Conservation (phyloP, 2,113 vertebrate genomes). For the Micromys minutus region DNA sequence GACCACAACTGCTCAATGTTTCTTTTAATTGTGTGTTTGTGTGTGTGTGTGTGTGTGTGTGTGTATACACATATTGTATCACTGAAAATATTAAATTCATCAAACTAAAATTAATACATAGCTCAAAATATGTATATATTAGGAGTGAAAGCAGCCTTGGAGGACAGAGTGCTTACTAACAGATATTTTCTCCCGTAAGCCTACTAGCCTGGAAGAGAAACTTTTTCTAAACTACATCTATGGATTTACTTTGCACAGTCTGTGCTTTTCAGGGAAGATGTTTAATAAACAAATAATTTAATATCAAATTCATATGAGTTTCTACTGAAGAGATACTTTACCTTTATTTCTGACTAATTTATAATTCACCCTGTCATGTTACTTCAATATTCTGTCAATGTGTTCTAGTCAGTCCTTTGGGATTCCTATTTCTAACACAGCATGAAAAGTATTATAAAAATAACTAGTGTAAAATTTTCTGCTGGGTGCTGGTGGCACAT, state of each 20-base stretch:
- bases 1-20: neutral
- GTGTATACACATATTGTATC: neutral
- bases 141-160: neutral
- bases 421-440: neutral
- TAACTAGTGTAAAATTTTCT: neutral
- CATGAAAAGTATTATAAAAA: neutral
- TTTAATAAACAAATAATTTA: neutral
- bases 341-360: conserved; percentile 31
- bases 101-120: conserved; percentile 22
- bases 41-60: neutral
- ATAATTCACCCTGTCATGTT: neutral
- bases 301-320: conserved; percentile 11
- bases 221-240: neutral
- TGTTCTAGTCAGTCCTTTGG: neutral
- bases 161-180: neutral
- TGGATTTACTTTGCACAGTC: neutral
- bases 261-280: neutral
- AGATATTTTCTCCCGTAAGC: neutral
- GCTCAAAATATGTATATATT: neutral
- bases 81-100: conserved; percentile 16
- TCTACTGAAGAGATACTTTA: neutral
- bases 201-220: neutral
- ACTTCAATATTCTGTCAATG: conserved; percentile 12
- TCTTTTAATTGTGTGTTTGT: conserved; percentile 43
- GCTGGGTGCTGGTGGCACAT: no score